phyloP scores from a whole-genome alignment of 2,797 vertebrate genomes.

The Dryobates pubescens region DNA sequence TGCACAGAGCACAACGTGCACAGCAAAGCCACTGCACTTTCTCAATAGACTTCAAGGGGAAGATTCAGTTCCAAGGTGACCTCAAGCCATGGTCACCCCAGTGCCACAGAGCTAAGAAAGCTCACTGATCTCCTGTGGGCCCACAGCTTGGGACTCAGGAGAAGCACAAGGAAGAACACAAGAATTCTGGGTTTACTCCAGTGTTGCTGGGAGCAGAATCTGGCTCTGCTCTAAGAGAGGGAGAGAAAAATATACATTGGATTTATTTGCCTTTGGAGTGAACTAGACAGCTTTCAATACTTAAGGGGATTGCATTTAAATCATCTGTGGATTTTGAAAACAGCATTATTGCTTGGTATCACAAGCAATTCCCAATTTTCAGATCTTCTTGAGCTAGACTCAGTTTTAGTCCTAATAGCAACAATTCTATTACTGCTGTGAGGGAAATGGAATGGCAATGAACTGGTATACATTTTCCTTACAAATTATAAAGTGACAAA shows the following conservation, averaged over 20 bases:
- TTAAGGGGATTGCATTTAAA: slow-evolving; percentile 56
- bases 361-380: slow-evolving; percentile 51
- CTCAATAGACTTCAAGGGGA: not conserved
- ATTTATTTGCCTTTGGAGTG: slow-evolving; percentile 21
- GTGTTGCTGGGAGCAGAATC: not conserved
- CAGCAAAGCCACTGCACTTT: not conserved
- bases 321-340: slow-evolving; percentile 45
- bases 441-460: slow-evolving; percentile 50
- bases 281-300: slow-evolving; percentile 48
- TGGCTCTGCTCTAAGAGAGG: not conserved
- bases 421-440: slow-evolving; percentile 19
- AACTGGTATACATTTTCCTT: slow-evolving; percentile 41
- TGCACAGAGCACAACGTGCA: not conserved
- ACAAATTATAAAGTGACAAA: slow-evolving; percentile 49
- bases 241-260: not conserved
- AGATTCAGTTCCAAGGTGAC: not conserved
- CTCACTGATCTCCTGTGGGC: not conserved
- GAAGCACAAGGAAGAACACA: not conserved
- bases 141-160: not conserved
- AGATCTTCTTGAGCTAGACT: slow-evolving; percentile 45
- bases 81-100: not conserved
- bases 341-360: slow-evolving; percentile 50
- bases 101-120: not conserved
- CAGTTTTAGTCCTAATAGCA: slow-evolving; percentile 43
- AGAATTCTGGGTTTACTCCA: not conserved